Evolutionary conservation across 1,140 invertebrate genomes (phyloP), one percentile per base, ranked within the genome.

Genomic region (Bombus pyrosoma): DNA sequence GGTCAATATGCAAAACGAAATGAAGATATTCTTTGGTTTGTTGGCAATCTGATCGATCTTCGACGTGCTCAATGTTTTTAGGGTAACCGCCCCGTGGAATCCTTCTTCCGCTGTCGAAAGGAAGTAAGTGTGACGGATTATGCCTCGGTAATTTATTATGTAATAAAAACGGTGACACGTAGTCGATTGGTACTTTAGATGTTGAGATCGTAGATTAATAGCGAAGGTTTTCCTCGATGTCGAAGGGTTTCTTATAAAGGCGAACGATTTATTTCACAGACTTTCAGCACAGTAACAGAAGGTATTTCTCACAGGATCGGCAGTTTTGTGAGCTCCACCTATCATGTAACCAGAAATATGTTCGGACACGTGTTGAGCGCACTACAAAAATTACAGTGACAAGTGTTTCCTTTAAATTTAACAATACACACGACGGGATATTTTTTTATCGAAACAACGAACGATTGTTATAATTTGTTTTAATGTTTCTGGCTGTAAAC

Each of bases 141-240:
- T 39, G 10, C 6, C 18, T 10, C 1, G 13, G 22, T 43, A 59
- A 73, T 73, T 43, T 39, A 28, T 62, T 73, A 43, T 32, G 39
- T 10, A 41, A n/a, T 32, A 73, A 34, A 43, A 73, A 43, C 10
- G 47, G 28, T 18, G 68, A 72, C 68, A 53, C 32, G n/a, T 22
- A 39, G 28, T 57, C 43, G 68, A 81, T 81, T 32, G 68, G 47
- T 25, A 78, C 64, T 79, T 79, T 79, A 68, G 75, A 77, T 77
- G 25, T 59, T 81, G 18, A 43, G 34, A 72, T 81, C 79, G 37
- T 81, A 81, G 78, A 72, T 81, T 81, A 73, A 73, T 81, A 73
- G 66, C n/a, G 53, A 73, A 64, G n/a, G 80, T 43, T 43, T 41
- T 41, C 28, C 6, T 47, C 69, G 25, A 57, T n/a, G 18, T 47